Evolutionary conservation across 1,140 invertebrate genomes (phyloP), one percentile per base, ranked within the genome.

Genomic region (Zaprionus taronus): DNA sequence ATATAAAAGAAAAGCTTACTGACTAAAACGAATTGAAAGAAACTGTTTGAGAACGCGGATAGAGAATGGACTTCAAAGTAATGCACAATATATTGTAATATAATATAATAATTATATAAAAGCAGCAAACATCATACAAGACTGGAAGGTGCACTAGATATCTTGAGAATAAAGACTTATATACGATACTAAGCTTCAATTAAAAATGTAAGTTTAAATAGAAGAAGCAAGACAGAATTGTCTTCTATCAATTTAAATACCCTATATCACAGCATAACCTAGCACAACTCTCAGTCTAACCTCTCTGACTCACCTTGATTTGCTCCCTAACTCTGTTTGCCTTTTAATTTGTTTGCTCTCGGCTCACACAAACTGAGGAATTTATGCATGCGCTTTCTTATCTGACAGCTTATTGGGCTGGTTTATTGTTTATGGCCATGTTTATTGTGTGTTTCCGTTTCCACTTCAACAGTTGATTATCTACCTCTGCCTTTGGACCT

Each of bases 391-490:
- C 20, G 47, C 26, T 31, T 47, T 60, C 26, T 73, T 68, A 56
- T 34, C 53, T 26, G 53, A 24, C 53, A 51, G 47, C 47, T 51
- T 51, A 36, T 64, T 61, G 62, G 62, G 75, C 41, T 72, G 71
- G 56, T 83, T 87, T 83, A 84, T 80, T 77, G 61, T 61, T 69
- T 68, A 80, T 73, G 66, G 74, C 62, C 70, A 60, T 67, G 69
- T 84, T 83, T 84, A 89, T 89, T 83, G 58, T 71, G 60, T 65
- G 22, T 71, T 69, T 65, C 72, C 58, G 66, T 72, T 47, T 65
- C 51, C 51, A 76, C 76, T 77, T 79, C 55, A 77, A 24, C 66
- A 89, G 77, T 89, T 89, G 73, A 89, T 83, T 87, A 89, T 70
- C 77, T 66, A 60, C 70, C 56, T 72, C 64, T 60, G 62, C 77